phyloP scores from a whole-genome alignment of 2,797 vertebrate species.

The Anniella stebbinsi region DNA sequence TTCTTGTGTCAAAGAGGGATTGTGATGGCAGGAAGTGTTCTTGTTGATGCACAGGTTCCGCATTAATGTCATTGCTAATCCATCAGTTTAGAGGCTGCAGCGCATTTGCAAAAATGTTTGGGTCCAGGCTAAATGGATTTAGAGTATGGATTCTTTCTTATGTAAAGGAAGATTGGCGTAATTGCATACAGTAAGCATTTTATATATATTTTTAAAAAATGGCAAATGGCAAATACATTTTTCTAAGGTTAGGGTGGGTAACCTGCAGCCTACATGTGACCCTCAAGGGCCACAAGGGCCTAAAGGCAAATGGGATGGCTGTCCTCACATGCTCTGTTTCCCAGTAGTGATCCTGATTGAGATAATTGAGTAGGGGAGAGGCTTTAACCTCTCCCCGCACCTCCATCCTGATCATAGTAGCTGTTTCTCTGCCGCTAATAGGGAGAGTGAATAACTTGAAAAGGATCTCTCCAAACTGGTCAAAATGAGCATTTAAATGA shows the following conservation, averaged over 20 bases:
- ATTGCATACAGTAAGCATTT: not conserved
- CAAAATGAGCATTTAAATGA: too few relatives aligned
- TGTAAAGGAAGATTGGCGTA: slow-evolving; percentile 23
- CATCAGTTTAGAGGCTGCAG: not conserved
- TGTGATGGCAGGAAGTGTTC: slow-evolving; percentile 37
- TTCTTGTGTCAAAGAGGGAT: not conserved
- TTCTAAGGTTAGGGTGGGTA: not conserved
- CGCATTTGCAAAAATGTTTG: slow-evolving; percentile 18
- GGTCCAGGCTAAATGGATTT: slow-evolving; percentile 25
- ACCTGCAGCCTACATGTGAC: not conserved
- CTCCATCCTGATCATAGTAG: too few relatives aligned
- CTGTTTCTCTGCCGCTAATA: too few relatives aligned
- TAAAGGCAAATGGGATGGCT: too few relatives aligned
- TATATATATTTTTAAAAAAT: not conserved
- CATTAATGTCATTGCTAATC: slow-evolving; percentile 34
- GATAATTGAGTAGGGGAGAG: too few relatives aligned
- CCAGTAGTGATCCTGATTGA: too few relatives aligned
- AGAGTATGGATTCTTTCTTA: slow-evolving; percentile 28
- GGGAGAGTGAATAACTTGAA: too few relatives aligned
- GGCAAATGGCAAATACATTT: not conserved
- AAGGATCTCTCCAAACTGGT: too few relatives aligned
- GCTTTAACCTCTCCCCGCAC: too few relatives aligned
- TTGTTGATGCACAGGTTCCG: slow-evolving; percentile 9
- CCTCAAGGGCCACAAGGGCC: too few relatives aligned
- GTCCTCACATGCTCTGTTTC: too few relatives aligned